Conservation (phyloP, 2,797 vertebrate species). For the Pseudomugil gertrudae region DNA sequence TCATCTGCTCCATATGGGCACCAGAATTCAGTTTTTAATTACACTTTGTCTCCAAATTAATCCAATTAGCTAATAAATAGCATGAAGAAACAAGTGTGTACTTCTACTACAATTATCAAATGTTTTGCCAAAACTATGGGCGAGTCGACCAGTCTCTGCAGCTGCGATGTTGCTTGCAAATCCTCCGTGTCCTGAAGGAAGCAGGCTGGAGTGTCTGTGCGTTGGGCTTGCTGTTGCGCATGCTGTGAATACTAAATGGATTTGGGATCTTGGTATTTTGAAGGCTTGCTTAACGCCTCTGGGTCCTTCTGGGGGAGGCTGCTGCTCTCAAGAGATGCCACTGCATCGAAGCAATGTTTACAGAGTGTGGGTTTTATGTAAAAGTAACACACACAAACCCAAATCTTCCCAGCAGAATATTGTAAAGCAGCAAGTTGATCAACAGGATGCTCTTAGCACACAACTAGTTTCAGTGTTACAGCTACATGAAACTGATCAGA, state of each 20-base stretch:
- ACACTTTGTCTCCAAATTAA: slow-evolving; percentile 1
- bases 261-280: not conserved
- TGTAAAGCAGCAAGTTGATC: not conserved
- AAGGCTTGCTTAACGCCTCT: not conserved
- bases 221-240: not conserved
- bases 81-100: not conserved
- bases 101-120: not conserved
- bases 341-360: not conserved
- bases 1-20: slow-evolving; percentile 1
- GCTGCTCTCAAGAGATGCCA: not conserved
- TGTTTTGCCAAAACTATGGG: too few relatives aligned
- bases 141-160: too few relatives aligned
- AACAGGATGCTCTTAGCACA: not conserved
- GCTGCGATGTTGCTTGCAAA: not conserved
- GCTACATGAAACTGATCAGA: not conserved
- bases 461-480: not conserved
- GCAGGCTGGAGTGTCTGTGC: slow-evolving; percentile 1
- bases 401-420: not conserved
- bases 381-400: not conserved
- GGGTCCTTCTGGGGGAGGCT: not conserved
- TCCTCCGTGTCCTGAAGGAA: not conserved
- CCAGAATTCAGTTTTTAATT: not conserved
- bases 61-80: not conserved
- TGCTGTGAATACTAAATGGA: not conserved
- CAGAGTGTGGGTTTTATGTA: not conserved